Base-by-base conservation (phyloP, 2,888 invertebrate genomes). In the Malthinus flaveolus region DNA sequence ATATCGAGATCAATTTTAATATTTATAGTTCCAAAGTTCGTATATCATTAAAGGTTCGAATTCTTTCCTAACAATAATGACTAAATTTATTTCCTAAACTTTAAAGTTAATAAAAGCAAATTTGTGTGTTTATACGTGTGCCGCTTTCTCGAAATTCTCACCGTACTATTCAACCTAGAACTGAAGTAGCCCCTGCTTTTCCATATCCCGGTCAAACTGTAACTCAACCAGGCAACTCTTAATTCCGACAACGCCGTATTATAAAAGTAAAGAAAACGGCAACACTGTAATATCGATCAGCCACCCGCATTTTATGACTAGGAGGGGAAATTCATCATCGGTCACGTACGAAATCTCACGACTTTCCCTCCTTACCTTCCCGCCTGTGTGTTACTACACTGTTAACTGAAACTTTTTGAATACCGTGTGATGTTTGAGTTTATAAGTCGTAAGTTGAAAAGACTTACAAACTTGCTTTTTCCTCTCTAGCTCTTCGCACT, bases 211-310 rank as follows among this genome's bases (percentile, higher is more conserved):
- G 66, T 66, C 63, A 66, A 66, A 65, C 58, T 59, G 59, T 59
- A 50, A 56, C 51, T 51, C 59, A 48, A 32, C 48, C 48, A 47
- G 37, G 51, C 56, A 51, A 50, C 44, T 58, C 34, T 37, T 32
- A 10, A 49, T 32, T 49, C 34, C 47, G 60, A 45, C 56, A 56
- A 56, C 60, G 49, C 44, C 32, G 60, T 23, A 15, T 9, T 47
- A 49, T 36, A 15, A 48, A 50, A 42, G 15, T 48, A 34, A 34
- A 23, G 15, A 11, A 9, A 42, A 36, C 36, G 68, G 66, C 69
- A 69, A 66, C 68, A 64, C 13, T 56, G 65, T 48, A 33, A 42
- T 69, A 69, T 69, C 65, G 69, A 69, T 68, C 68, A 64, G 61
- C 68, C 69, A 68, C 68, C 69, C 67, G 68, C 67, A 68, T 66